These are phyloP conservation scores for Mactromeris polynyma DNA, from an alignment of 2,888 invertebrate genomes.

Conservation along the genomic window DNA sequence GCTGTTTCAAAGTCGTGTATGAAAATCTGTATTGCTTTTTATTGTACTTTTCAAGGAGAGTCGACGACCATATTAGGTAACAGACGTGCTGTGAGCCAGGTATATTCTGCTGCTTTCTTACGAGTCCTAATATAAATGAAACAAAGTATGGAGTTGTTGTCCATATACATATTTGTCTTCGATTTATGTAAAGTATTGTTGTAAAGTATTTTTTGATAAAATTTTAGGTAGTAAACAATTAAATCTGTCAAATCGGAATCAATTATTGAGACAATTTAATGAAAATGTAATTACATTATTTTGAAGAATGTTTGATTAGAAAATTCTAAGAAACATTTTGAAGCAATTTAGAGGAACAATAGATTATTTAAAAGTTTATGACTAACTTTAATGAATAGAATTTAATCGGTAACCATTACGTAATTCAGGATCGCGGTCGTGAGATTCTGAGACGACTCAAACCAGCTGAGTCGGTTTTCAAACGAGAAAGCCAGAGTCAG, in stretches of 20 bases:
- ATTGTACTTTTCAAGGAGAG: slow-evolving; percentile 9
- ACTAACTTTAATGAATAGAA: neutral
- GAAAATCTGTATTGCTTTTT: no score
- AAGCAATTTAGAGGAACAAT: no score
- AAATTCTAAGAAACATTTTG: no score
- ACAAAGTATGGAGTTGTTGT: no score
- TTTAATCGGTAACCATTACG: neutral
- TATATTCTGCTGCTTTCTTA: neutral
- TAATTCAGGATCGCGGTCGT: slow-evolving; percentile 65
- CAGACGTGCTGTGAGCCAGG: slow-evolving; percentile 1
- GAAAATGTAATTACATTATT: no score
- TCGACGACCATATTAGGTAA: neutral
- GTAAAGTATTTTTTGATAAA: neutral
- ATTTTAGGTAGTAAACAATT: no score
- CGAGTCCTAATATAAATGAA: neutral
- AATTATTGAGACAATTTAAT: no score
- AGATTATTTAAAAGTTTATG: neutral
- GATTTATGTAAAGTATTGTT: neutral
- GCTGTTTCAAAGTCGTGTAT: neutral
- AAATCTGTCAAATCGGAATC: no score
- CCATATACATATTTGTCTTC: neutral
- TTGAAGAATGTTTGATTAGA: no score
- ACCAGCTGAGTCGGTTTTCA: slow-evolving; percentile 72
- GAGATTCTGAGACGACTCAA: slow-evolving; percentile 70
- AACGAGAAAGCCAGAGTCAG: slow-evolving; percentile 62